Evolutionary conservation across 2,888 invertebrate species (phyloP).

Genomic region (Thecophora atra): DNA sequence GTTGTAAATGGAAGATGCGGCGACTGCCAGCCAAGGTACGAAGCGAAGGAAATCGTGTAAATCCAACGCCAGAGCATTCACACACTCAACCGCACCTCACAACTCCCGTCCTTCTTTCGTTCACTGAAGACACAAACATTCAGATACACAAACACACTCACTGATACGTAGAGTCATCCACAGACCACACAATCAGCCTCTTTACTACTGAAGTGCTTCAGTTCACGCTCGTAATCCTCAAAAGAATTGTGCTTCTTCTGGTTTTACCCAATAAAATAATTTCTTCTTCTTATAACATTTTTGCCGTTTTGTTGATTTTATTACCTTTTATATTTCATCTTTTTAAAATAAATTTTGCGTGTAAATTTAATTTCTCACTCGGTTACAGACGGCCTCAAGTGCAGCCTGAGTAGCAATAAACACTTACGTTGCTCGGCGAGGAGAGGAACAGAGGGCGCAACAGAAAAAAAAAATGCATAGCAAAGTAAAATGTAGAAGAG

Average conservation of each 20-base stretch:
- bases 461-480: background rate
- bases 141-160: constrained; percentile 26
- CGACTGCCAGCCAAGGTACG: background rate
- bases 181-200: constrained; percentile 12
- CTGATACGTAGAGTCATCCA: constrained; percentile 15
- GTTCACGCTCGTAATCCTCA: constrained; percentile 32
- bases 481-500: no score
- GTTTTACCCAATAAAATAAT: constrained; percentile 40
- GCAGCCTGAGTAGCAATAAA: background rate
- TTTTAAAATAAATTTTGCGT: constrained; percentile 32
- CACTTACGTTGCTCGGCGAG: background rate
- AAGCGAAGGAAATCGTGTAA: constrained; percentile 8
- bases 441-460: background rate
- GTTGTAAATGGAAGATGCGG: constrained; percentile 31
- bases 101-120: constrained; percentile 12
- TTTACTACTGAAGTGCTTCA: constrained; percentile 17
- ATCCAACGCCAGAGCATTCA: background rate
- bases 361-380: constrained; percentile 35
- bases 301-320: constrained; percentile 22
- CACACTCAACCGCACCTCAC: background rate
- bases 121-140: constrained; percentile 25
- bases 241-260: constrained; percentile 40
- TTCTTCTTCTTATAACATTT: background rate
- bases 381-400: constrained; percentile 1
- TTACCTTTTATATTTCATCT: constrained; percentile 31